Evolutionary conservation across 2,113 vertebrate genomes (phyloP).

Genomic region (Irena cyanogastra): DNA sequence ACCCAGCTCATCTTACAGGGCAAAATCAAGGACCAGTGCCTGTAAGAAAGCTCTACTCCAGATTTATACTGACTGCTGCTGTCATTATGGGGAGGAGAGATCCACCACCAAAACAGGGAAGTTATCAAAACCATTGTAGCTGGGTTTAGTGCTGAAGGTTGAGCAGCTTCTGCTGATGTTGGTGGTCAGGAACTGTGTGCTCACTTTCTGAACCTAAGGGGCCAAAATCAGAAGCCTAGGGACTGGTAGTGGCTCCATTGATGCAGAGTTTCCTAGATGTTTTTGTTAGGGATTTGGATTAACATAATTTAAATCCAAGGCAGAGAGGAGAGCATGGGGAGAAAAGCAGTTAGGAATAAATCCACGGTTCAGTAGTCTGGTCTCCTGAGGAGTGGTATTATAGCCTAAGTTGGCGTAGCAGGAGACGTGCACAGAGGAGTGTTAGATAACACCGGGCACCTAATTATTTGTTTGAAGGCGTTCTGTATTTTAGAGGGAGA

Average conservation of each 20-base stretch:
- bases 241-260: neutral
- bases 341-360: neutral
- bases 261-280: neutral
- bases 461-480: neutral
- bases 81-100: neutral
- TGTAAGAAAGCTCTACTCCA: neutral
- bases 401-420: neutral
- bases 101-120: neutral
- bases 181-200: fast-evolving
- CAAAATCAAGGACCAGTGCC: neutral
- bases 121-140: neutral
- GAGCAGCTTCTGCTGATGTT: neutral
- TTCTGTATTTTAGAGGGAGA: neutral
- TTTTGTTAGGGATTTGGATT: neutral
- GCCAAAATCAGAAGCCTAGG: neutral
- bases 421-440: neutral
- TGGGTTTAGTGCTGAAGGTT: neutral
- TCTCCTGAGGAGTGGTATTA: neutral
- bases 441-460: neutral
- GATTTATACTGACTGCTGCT: neutral
- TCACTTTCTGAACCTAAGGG: neutral
- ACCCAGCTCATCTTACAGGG: neutral
- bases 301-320: neutral
- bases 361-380: fast-evolving
- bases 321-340: neutral